A percentile compares a stretch with the other conserved stretches of the same genome.
Conservation (phyloP, 2,888 invertebrate species). For the Melinaea marsaeus region DNA sequence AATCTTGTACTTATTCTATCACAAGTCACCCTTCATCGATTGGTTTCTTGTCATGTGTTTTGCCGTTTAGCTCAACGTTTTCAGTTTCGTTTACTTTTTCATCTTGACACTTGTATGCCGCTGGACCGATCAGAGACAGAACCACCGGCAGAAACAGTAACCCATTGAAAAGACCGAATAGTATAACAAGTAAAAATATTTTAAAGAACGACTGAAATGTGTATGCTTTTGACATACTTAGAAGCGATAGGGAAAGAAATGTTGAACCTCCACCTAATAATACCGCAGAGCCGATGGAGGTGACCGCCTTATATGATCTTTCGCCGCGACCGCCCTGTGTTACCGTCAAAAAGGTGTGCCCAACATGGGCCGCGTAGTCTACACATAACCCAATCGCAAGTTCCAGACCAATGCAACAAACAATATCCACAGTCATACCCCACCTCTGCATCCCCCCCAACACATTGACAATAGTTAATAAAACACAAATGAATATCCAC, state of each 20-base stretch:
- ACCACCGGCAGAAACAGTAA: slow-evolving; percentile 85
- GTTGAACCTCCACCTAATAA: slow-evolving; percentile 88
- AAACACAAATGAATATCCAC: slow-evolving; percentile 86
- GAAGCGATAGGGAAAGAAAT: slow-evolving; percentile 82
- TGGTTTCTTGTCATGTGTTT: slow-evolving; percentile 35
- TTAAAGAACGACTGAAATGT: slow-evolving; percentile 86
- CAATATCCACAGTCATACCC: slow-evolving; percentile 89
- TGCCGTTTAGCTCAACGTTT: slow-evolving; percentile 58
- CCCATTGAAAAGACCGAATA: slow-evolving; percentile 88
- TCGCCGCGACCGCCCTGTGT: slow-evolving; percentile 73
- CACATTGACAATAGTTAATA: slow-evolving; percentile 85
- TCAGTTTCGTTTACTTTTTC: slow-evolving; percentile 46
- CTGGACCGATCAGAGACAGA: slow-evolving; percentile 84
- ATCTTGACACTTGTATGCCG: slow-evolving; percentile 57
- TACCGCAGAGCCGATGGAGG: slow-evolving; percentile 86
- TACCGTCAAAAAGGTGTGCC: slow-evolving; percentile 86
- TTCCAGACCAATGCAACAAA: slow-evolving; percentile 88
- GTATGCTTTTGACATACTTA: slow-evolving; percentile 84
- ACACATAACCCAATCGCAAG: slow-evolving; percentile 89
- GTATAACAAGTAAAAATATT: slow-evolving; percentile 86
- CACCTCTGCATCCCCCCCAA: slow-evolving; percentile 88
- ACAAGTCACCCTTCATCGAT: slow-evolving; percentile 20
- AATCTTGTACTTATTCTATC: neutral
- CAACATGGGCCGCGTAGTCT: slow-evolving; percentile 89
- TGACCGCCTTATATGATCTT: slow-evolving; percentile 81